Base-by-base conservation (phyloP, 2,888 invertebrate species). In the Hymenopus coronatus region DNA sequence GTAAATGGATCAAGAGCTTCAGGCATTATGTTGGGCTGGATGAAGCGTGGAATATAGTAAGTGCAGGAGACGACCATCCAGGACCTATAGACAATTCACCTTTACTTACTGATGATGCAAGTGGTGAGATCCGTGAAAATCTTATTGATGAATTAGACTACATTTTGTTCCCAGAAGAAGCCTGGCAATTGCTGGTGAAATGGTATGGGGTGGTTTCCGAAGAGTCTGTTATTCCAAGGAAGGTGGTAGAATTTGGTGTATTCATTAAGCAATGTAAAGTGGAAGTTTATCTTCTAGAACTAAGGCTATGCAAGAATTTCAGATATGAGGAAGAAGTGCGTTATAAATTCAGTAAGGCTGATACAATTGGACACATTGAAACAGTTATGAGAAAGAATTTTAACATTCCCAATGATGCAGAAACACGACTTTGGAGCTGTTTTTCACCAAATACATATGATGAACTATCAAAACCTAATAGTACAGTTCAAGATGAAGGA, bases 111-210 rank as follows among this genome's bases (percentile, higher is more conserved):
- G 87, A 82, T 87, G 25, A 8, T 88, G 90, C 90, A 87, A 90
- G 90, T 85, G 91, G 90, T 8, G 91, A 91, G 30, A 91, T 94
- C 84, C 93, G 93, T 90, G 93, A 93, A 82, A 92, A 93, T 90
- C 91, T 94, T 28, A 92, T 93, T 30, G 94, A 94, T 91, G 93
- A 93, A 83, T 90, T 93, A 14, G 94, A 94, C 91, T 94, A 93
- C 91, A 92, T 92, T 8, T 91, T 94, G 27, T 90, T 94, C 6
- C 94, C 94, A 12, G 93, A 92, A 87, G 93, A 93, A 89, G 93
- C 92, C 0, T 94, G 94, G 94, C 91, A 93, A n/a, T 92, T 93
- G 81, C 91, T 94, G n/a, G 90, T 92, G 0, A 90, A 92, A 6
- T 93, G 93, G 93, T 93, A 92, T 91, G 92, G 92, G 7, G 81